phyloP scores from a whole-genome alignment of 2,113 vertebrate species.

The Rhagologus leucostigma region DNA sequence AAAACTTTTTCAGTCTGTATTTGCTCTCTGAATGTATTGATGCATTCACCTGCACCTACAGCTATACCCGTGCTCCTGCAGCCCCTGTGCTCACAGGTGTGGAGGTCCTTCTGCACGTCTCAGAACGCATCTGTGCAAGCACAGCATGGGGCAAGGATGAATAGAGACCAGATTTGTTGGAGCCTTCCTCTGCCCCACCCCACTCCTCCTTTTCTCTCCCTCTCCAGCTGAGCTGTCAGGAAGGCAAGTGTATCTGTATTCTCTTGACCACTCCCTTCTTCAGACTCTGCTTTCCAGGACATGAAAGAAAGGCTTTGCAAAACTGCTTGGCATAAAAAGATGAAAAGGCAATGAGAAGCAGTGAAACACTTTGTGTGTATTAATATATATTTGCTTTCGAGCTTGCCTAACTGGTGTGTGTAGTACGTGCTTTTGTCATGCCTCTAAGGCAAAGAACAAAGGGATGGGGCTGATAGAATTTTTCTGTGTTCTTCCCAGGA shows the following conservation, averaged over 20 bases:
- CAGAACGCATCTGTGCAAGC: not conserved
- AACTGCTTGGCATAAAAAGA: not conserved
- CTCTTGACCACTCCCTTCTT: not conserved
- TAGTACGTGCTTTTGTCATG: not conserved
- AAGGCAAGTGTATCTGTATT: not conserved
- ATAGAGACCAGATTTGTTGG: not conserved
- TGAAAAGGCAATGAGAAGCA: not conserved
- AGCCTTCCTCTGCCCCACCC: not conserved
- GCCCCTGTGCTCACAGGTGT: no score
- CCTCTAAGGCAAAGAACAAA: not conserved
- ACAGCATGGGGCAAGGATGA: rapidly evolving
- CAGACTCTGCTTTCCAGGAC: not conserved
- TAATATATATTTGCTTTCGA: not conserved
- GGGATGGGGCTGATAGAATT: not conserved
- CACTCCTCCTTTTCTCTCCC: not conserved
- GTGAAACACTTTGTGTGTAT: not conserved
- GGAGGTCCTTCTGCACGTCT: not conserved
- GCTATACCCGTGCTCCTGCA: not conserved
- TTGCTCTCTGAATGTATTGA: not conserved
- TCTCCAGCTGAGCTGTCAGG: not conserved
- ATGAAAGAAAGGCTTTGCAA: not conserved
- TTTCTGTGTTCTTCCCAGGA: constrained; percentile 37
- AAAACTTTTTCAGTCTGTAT: not conserved
- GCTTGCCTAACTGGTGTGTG: not conserved
- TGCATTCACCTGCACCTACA: not conserved